Conservation (phyloP, 2,113 vertebrate species). For the Maccullochella peelii region DNA sequence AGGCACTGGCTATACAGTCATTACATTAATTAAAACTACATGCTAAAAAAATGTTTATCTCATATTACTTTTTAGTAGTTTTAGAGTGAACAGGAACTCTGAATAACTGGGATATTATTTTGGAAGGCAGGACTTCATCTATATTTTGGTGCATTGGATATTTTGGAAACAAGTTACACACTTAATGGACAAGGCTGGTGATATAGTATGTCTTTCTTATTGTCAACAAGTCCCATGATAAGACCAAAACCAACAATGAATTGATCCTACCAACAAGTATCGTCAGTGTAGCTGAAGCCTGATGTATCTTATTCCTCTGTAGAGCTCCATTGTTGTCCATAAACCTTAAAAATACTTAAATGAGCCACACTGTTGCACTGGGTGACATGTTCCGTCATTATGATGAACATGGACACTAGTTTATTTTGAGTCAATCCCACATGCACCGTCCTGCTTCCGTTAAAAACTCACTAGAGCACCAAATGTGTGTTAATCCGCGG, state of each 20-base stretch:
- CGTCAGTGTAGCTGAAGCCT: neutral
- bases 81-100: neutral
- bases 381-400: neutral
- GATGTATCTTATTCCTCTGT: constrained; percentile 2
- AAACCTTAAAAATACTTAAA: constrained; percentile 12
- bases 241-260: neutral
- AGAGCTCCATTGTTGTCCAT: constrained; percentile 24
- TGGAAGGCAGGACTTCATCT: neutral
- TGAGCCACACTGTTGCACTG: neutral
- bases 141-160: neutral
- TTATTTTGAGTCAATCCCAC: neutral
- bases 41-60: constrained; percentile 29
- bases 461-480: neutral
- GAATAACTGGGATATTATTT: neutral
- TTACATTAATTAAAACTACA: constrained; percentile 54
- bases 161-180: constrained; percentile 21
- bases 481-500: neutral
- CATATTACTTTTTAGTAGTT: constrained; percentile 7
- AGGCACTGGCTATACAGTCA: constrained; percentile 31
- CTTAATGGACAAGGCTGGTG: neutral
- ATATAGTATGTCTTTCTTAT: neutral
- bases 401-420: neutral
- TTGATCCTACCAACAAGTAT: neutral
- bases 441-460: neutral
- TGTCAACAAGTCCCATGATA: constrained; percentile 19